Evolutionary conservation across 2,797 vertebrate species (phyloP), one percentile per base, ranked within the genome.

Genomic region (Sebastes cheni): DNA sequence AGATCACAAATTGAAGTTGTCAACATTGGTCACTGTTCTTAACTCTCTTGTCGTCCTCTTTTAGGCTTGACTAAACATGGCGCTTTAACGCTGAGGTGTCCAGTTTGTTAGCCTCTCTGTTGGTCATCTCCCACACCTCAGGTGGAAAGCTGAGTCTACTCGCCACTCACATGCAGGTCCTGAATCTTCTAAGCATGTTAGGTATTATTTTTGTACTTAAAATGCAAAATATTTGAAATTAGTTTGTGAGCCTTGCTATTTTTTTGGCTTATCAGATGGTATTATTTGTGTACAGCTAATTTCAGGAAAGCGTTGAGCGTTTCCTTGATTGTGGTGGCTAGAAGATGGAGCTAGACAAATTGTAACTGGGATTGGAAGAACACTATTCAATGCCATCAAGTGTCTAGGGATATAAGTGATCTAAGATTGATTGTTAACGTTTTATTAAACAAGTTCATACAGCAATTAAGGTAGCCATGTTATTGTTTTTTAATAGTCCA

Each of bases 31-130:
- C 27, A 46, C 67, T 30, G 27, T 68, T 73, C 22, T 23, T 36
- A 36, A 72, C 22, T 72, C 46, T 34, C 12, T 13, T 80, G 62
- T 52, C 50, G 6, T 80, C 50, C 20, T 72, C 30, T 72, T 77
- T 18, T 50, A 82, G 55, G 67, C 61, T 80, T 68, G 73, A 83
- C 72, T 86, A 76, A 87, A 85, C 30, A 30, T 55, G 67, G 76
- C 84, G 69, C 77, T 79, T 84, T 72, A 68, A 87, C 70, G 67
- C 78, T 71, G 30, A 73, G 16, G 29, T 22, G 42, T 82, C 56
- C 39, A 23, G 55, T 81, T 60, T 36, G 14, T 65, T 61, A 79
- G 61, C 32, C 50, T 52, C 16, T 72, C 12, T 32, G 54, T 73
- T 59, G 32, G 7, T 64, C 25, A 4, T 75, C 34, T 39, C 29